Conservation (phyloP, 2,888 invertebrate genomes). For the Drosophila aldrichi region DNA sequence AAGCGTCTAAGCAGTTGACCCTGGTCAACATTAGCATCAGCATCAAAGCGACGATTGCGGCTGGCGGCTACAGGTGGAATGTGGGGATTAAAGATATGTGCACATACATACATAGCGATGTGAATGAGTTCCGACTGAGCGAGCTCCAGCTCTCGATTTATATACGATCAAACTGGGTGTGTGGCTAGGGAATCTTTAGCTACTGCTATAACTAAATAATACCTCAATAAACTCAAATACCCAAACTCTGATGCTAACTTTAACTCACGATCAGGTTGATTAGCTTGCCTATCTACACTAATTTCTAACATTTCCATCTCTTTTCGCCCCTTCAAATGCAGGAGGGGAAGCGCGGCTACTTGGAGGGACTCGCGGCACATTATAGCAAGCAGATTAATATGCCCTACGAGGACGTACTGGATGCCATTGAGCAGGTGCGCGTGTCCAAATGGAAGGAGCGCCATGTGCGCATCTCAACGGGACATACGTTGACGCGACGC, state of each 20-base stretch:
- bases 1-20: slow-evolving; percentile 51
- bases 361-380: slow-evolving; percentile 93
- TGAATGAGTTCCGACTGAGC: no score
- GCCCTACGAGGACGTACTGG: slow-evolving; percentile 94
- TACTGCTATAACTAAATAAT: not conserved
- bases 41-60: not conserved
- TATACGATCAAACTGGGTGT: no score
- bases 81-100: not conserved
- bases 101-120: no score
- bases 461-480: slow-evolving; percentile 84
- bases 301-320: not conserved
- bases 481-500: slow-evolving; percentile 83
- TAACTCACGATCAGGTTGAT: not conserved
- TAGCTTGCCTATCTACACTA: not conserved
- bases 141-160: not conserved
- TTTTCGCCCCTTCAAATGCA: slow-evolving; percentile 76
- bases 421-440: slow-evolving; percentile 93
- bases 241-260: not conserved
- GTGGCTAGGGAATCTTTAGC: no score
- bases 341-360: slow-evolving; percentile 94
- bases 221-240: not conserved
- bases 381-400: slow-evolving; percentile 95
- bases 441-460: slow-evolving; percentile 87
- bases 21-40: slow-evolving; percentile 30
- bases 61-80: not conserved